Conservation (phyloP, 1,140 invertebrate genomes). For the Bemisia tabaci region DNA sequence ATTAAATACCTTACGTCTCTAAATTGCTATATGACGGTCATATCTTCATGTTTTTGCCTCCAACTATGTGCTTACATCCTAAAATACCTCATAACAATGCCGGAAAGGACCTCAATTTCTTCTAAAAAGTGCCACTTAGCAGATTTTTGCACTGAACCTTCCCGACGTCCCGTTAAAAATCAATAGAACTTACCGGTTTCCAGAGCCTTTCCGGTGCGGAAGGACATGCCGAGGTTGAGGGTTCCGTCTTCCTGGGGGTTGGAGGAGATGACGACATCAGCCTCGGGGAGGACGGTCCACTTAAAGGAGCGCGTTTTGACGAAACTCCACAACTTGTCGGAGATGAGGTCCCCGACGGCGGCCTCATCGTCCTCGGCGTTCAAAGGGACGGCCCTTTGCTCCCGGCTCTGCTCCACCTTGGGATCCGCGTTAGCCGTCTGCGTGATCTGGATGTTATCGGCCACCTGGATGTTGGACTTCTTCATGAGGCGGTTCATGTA, state of each 20-base stretch:
- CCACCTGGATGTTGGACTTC: conserved; percentile 56
- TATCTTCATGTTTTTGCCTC: too few species aligned
- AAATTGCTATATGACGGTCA: too few species aligned
- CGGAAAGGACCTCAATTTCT: too few species aligned
- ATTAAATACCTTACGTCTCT: too few species aligned
- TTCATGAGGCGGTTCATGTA: conserved; percentile 67
- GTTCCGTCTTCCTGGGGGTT: conserved; percentile 51
- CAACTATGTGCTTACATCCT: too few species aligned
- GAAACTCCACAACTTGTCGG: conserved; percentile 57
- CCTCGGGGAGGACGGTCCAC: conserved; percentile 53
- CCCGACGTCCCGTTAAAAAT: too few species aligned
- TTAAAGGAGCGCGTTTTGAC: conserved; percentile 50
- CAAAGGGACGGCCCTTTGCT: conserved; percentile 13
- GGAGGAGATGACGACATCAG: conserved; percentile 56
- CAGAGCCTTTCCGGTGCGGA: conserved; percentile 26
- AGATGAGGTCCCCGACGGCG: conserved; percentile 49
- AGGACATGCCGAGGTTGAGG: conserved; percentile 53
- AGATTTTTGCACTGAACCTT: too few species aligned
- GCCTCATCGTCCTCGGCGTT: conserved; percentile 43
- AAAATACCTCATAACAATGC: too few species aligned
- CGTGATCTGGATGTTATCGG: conserved; percentile 58
- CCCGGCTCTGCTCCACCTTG: conserved; percentile 10
- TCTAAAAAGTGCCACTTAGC: too few species aligned
- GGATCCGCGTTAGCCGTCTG: conserved; percentile 38
- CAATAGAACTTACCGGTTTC: conserved; percentile 21